Evolutionary conservation across 2,888 invertebrate genomes (phyloP).

Genomic region (Dorcus hopei): DNA sequence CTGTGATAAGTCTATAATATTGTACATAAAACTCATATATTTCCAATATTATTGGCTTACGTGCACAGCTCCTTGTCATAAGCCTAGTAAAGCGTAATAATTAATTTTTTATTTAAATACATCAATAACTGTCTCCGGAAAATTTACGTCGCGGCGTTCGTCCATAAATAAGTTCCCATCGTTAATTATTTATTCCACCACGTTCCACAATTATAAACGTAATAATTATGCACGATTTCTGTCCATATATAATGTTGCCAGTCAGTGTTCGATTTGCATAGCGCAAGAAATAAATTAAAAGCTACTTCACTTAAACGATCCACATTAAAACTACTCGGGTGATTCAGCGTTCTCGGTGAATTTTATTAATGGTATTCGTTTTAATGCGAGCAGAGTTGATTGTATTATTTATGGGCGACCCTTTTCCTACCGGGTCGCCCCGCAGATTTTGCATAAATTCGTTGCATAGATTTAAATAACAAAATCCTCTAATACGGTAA

Average conservation of each 20-base stretch:
- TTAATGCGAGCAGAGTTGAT: conserved; percentile 1
- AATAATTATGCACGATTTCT: conserved; percentile 2
- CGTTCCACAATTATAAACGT: neutral
- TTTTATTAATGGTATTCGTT: conserved; percentile 6
- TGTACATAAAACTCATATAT: too few species aligned
- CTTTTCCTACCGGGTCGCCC: neutral
- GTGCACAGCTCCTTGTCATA: too few species aligned
- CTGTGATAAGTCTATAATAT: too few species aligned
- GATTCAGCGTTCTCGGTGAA: conserved; percentile 7
- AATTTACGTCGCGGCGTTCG: neutral
- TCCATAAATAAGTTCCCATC: neutral
- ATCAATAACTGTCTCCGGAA: too few species aligned
- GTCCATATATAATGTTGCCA: conserved; percentile 3
- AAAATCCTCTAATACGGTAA: neutral
- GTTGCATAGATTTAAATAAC: neutral
- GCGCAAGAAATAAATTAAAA: conserved; percentile 9
- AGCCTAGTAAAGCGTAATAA: too few species aligned
- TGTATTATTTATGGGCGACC: conserved; percentile 8
- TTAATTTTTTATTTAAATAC: too few species aligned
- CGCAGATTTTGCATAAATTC: conserved; percentile 9
- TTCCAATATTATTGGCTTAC: too few species aligned
- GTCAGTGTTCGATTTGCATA: conserved; percentile 10
- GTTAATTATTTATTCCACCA: neutral
- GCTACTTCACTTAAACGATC: conserved; percentile 7
- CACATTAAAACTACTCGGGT: conserved; percentile 5